These are phyloP conservation scores for Limnephilus lunatus DNA, from an alignment of 2,888 invertebrate genomes.

Conservation along the genomic window DNA sequence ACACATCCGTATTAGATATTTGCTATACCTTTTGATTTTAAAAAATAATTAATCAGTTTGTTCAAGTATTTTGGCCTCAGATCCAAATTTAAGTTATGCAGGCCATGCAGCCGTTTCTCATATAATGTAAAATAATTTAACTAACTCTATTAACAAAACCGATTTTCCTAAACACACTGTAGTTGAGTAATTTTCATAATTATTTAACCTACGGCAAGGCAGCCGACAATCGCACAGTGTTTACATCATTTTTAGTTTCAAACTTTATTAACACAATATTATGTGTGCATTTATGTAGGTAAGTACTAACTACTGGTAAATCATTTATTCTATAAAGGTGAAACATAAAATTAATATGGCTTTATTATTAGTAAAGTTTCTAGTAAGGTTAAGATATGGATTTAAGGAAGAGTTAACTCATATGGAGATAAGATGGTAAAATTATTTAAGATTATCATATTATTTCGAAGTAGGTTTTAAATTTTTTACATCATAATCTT, in stretches of 20 bases:
- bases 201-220: slow-evolving; percentile 10
- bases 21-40: too few relatives aligned
- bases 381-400: background rate
- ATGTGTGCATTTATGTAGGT: background rate
- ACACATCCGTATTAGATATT: too few relatives aligned
- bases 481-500: background rate
- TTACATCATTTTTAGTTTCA: slow-evolving; percentile 7
- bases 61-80: too few relatives aligned
- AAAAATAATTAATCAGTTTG: too few relatives aligned
- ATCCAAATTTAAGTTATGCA: too few relatives aligned
- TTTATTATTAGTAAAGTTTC: background rate
- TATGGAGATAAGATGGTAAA: background rate
- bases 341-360: background rate
- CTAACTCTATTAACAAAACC: background rate
- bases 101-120: too few relatives aligned
- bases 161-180: background rate
- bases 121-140: background rate
- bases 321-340: background rate
- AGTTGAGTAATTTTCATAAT: slow-evolving; percentile 26
- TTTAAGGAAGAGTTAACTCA: background rate
- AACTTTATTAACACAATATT: slow-evolving; percentile 18
- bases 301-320: background rate
- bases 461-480: background rate
- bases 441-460: background rate
- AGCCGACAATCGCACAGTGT: slow-evolving; percentile 21